Conservation (phyloP, 2,113 vertebrate species). For the Gnathonemus longibarbis region DNA sequence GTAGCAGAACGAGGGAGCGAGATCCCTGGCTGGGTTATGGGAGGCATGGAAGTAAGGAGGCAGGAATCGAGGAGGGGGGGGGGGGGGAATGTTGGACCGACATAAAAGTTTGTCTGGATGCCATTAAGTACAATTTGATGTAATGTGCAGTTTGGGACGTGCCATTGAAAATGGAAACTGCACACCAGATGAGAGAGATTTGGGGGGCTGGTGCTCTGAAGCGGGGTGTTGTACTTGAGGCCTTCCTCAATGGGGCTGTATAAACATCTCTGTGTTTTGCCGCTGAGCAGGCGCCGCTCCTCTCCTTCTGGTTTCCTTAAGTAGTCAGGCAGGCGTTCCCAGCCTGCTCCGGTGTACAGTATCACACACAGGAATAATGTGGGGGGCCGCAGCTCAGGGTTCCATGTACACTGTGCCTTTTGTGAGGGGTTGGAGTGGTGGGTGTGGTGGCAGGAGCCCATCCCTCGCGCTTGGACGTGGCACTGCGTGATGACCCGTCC, state of each 20-base stretch:
- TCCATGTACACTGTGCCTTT: constrained; percentile 56
- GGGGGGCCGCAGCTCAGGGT: constrained; percentile 39
- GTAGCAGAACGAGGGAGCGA: constrained; percentile 31
- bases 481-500: constrained; percentile 36
- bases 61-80: constrained; percentile 27
- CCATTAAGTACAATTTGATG: constrained; percentile 76
- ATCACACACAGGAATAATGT: constrained; percentile 64
- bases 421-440: constrained; percentile 41
- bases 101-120: constrained; percentile 76
- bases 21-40: constrained; percentile 17
- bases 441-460: constrained; percentile 37
- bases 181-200: constrained; percentile 65
- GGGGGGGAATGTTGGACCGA: constrained; percentile 60
- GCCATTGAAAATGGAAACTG: constrained; percentile 70
- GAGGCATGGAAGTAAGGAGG: constrained; percentile 19
- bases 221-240: constrained; percentile 52
- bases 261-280: constrained; percentile 61
- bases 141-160: constrained; percentile 68
- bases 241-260: constrained; percentile 61
- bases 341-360: constrained; percentile 46
- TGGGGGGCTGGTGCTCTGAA: constrained; percentile 39
- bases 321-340: constrained; percentile 43
- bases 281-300: constrained; percentile 44
- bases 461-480: constrained; percentile 47
- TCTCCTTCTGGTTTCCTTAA: constrained; percentile 51